Percentiles rank a stretch among this genome's conserved stretches.
These are phyloP conservation scores for Elephas maximus DNA, from an alignment of 2,113 vertebrate genomes.

Conservation along the genomic window DNA sequence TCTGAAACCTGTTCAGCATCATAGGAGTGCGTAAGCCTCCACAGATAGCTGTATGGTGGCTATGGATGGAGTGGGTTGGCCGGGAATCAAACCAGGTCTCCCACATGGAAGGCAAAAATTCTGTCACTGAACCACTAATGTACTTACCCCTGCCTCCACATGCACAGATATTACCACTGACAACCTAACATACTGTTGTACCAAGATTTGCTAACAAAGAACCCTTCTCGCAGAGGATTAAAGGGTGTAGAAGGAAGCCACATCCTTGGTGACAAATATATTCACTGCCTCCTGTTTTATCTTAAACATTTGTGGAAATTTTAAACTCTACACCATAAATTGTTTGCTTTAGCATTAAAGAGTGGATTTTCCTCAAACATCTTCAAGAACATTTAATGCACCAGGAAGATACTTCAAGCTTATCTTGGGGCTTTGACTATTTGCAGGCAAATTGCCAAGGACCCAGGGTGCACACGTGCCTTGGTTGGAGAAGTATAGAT, in stretches of 20 bases:
- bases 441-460: neutral
- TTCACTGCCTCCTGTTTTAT: neutral
- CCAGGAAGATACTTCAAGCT: neutral
- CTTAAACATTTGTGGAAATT: neutral
- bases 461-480: neutral
- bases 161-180: neutral
- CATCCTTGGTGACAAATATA: neutral
- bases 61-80: no score
- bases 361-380: slow-evolving; percentile 13
- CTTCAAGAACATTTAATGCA: neutral
- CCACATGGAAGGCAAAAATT: no score
- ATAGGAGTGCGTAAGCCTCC: no score
- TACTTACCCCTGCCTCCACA: neutral
- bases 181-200: neutral
- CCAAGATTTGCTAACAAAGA: neutral
- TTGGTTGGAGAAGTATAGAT: neutral
- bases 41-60: no score
- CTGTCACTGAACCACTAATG: no score
- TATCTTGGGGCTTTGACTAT: neutral
- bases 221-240: neutral
- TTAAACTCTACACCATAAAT: neutral
- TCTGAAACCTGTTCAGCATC: no score
- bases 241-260: slow-evolving; percentile 22
- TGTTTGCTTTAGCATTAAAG: neutral
- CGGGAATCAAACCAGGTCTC: no score